These are phyloP conservation scores for Thunnus thynnus DNA, from an alignment of 2,113 vertebrate genomes.

Conservation along the genomic window DNA sequence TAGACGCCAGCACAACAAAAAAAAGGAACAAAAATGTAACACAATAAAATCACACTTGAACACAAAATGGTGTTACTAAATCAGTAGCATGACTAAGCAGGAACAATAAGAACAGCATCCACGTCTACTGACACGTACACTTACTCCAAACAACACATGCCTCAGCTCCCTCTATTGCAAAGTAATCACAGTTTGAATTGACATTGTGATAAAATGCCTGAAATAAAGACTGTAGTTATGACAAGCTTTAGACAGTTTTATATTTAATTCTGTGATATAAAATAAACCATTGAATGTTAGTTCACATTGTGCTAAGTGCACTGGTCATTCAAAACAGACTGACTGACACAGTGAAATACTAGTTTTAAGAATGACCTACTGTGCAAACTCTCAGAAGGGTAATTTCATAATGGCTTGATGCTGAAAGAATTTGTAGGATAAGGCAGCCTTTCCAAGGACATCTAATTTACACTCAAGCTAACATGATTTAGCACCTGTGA, in stretches of 20 bases:
- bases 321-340: neutral
- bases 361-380: no score
- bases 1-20: no score
- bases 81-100: neutral
- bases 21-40: neutral
- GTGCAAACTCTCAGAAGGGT: no score
- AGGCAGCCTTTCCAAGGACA: no score
- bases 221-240: neutral
- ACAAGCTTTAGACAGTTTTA: neutral
- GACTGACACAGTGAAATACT: no score
- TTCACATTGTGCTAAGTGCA: no score
- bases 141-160: neutral
- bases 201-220: neutral
- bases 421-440: no score
- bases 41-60: neutral
- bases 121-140: neutral
- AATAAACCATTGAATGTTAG: conserved; percentile 5
- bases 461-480: neutral
- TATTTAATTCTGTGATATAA: neutral
- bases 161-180: neutral
- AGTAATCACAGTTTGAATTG: neutral
- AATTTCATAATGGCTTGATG: no score
- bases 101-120: neutral
- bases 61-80: neutral
- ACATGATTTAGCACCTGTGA: neutral